phyloP scores from a whole-genome alignment of 2,113 vertebrate genomes.

The Scartelaos histophorus region DNA sequence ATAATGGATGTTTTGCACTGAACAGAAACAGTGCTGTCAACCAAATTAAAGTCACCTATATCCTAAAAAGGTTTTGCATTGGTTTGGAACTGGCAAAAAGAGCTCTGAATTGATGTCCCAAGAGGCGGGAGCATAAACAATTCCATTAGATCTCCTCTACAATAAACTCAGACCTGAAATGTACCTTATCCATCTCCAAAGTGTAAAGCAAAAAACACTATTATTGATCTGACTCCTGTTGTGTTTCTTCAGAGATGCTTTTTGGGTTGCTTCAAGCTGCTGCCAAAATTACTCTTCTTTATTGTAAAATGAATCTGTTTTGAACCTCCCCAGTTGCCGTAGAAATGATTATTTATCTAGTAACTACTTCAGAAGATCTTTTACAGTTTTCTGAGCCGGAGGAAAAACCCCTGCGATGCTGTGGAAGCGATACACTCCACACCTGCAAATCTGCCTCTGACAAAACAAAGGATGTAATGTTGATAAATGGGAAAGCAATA shows the following conservation, averaged over 20 bases:
- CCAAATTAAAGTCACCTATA: no score
- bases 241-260: not conserved
- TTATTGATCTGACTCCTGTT: not conserved
- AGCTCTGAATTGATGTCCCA: not conserved
- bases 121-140: not conserved
- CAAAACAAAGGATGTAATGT: constrained; percentile 3
- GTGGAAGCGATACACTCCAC: constrained; percentile 14
- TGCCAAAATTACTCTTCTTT: constrained; percentile 7
- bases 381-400: not conserved
- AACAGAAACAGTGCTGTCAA: no score
- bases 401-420: constrained; percentile 24
- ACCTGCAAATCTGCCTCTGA: constrained; percentile 8
- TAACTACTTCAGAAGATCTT: not conserved
- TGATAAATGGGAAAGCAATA: constrained; percentile 1
- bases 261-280: constrained; percentile 1
- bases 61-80: not conserved
- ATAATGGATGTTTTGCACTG: no score
- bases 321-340: constrained; percentile 8
- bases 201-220: constrained; percentile 1
- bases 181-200: not conserved
- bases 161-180: not conserved
- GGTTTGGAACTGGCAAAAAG: not conserved
- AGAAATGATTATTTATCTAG: not conserved
- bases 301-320: constrained; percentile 2
- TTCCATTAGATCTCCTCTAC: not conserved